Evolutionary conservation across 2,888 invertebrate species (phyloP).

Genomic region (Phasia obesa): DNA sequence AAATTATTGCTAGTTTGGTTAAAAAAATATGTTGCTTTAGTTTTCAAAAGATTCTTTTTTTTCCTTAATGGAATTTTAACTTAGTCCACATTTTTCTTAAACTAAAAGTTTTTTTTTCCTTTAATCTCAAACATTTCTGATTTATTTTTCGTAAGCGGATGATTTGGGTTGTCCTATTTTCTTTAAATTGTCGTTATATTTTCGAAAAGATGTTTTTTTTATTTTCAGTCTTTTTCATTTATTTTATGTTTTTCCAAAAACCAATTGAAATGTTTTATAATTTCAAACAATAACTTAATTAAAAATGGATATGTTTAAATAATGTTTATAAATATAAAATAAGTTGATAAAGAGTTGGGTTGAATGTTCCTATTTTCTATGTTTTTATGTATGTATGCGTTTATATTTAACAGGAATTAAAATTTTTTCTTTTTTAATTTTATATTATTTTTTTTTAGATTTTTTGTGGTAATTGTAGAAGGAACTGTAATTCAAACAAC

Average conservation of each 20-base stretch:
- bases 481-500: slow-evolving; percentile 70
- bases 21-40: too few relatives aligned
- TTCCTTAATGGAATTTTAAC: too few relatives aligned
- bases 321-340: slow-evolving; percentile 11
- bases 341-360: slow-evolving; percentile 22
- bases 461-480: slow-evolving; percentile 55
- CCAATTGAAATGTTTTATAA: slow-evolving; percentile 3
- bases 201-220: slow-evolving; percentile 25
- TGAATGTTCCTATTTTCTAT: slow-evolving; percentile 45
- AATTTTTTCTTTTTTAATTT: slow-evolving; percentile 8
- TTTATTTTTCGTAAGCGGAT: neutral
- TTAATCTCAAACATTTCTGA: neutral
- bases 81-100: too few relatives aligned
- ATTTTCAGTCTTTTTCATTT: slow-evolving; percentile 45
- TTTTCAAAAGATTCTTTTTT: too few relatives aligned
- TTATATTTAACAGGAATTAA: slow-evolving; percentile 22
- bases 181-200: neutral
- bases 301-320: slow-evolving; percentile 29
- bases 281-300: neutral
- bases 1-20: too few relatives aligned
- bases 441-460: slow-evolving; percentile 7
- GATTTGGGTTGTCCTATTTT: neutral
- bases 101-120: neutral
- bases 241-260: slow-evolving; percentile 17
- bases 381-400: too few relatives aligned